These are phyloP conservation scores for Diorhabda carinulata DNA, from an alignment of 1,140 invertebrate species.

Conservation along the genomic window DNA sequence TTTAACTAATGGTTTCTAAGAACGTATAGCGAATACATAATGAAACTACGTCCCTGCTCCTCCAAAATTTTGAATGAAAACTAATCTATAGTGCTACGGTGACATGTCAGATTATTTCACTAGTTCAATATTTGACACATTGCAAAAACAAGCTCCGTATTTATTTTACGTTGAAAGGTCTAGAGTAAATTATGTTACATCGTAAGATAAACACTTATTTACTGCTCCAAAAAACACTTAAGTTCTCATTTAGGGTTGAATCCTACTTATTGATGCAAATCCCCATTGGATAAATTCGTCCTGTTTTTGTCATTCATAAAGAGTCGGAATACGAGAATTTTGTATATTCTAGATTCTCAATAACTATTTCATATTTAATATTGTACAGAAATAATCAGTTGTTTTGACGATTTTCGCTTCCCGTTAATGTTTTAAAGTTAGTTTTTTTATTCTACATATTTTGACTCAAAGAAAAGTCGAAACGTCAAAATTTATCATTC, in stretches of 20 bases:
- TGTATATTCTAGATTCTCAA: no score
- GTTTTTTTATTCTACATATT: no score
- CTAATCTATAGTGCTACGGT: neutral
- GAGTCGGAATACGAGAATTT: no score
- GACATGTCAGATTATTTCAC: conserved; percentile 12
- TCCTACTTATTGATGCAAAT: conserved; percentile 14
- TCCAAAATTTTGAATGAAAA: neutral
- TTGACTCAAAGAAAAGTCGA: no score
- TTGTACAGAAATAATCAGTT: no score
- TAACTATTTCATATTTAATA: no score
- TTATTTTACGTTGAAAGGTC: conserved; percentile 13
- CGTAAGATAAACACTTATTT: conserved; percentile 7
- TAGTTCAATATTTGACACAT: conserved; percentile 14
- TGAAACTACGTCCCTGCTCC: neutral
- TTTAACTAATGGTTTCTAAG: no score
- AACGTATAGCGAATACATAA: no score
- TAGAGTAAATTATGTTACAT: conserved; percentile 15
- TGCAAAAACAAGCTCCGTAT: conserved; percentile 12
- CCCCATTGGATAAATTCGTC: neutral
- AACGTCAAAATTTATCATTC: no score
- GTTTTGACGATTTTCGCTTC: no score
- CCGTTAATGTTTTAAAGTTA: no score
- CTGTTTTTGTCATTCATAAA: no score
- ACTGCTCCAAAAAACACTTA: conserved; percentile 12
- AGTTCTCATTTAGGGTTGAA: conserved; percentile 10